phyloP scores from a whole-genome alignment of 2,113 vertebrate species.

The Talpa occidentalis region DNA sequence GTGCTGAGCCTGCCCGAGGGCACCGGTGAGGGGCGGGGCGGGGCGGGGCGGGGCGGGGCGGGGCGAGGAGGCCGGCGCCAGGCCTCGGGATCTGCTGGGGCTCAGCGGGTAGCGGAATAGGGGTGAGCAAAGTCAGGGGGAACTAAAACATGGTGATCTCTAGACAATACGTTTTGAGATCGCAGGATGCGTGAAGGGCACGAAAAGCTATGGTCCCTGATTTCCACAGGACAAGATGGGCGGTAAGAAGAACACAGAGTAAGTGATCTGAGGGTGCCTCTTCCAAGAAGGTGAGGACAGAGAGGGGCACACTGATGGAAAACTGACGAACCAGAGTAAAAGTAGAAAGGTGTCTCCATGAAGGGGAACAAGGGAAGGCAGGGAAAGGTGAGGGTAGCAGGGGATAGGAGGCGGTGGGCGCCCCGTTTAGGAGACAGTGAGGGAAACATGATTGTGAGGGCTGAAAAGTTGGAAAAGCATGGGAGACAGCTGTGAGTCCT shows the following conservation, averaged over 20 bases:
- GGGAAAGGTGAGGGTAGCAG: background rate
- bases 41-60: constrained; percentile 87
- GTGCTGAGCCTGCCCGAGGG: constrained; percentile 87
- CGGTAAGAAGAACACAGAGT: too few relatives aligned
- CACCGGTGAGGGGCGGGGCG: constrained; percentile 79
- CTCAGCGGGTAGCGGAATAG: background rate
- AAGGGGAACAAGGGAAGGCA: too few relatives aligned
- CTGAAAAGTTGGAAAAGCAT: background rate
- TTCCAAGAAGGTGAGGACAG: background rate
- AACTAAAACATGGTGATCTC: background rate
- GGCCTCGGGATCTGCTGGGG: constrained; percentile 84
- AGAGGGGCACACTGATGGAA: background rate
- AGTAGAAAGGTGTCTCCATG: too few relatives aligned
- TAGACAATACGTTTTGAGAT: too few relatives aligned
- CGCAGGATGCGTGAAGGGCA: too few relatives aligned
- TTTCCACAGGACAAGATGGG: too few relatives aligned
- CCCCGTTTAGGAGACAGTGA: background rate
- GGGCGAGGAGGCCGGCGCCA: constrained; percentile 66
- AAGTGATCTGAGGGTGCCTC: too few relatives aligned
- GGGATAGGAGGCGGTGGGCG: background rate
- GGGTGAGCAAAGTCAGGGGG: fast-evolving
- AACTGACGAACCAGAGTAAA: background rate
- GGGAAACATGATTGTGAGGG: background rate
- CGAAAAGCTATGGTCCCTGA: too few relatives aligned
- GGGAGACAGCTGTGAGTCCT: background rate